A percentile compares a stretch with the other conserved stretches of the same genome.
phyloP scores from a whole-genome alignment of 1,140 invertebrate species.

The Argopecten irradians region DNA sequence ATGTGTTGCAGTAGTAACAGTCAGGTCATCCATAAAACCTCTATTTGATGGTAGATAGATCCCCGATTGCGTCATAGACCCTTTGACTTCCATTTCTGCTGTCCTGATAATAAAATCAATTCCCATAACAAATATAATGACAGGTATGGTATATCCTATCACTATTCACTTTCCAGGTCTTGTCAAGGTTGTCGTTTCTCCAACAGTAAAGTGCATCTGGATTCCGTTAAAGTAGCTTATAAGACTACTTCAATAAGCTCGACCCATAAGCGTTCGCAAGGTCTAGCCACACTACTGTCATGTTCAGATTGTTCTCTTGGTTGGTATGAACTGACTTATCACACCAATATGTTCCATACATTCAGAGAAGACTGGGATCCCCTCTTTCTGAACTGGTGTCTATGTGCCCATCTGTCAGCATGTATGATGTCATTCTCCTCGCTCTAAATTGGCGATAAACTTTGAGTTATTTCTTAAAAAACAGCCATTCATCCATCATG shows the following conservation, averaged over 20 bases:
- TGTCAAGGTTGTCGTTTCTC: slow-evolving; percentile 12
- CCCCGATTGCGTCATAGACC: not conserved
- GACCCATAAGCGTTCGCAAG: slow-evolving; percentile 44
- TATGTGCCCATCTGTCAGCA: slow-evolving; percentile 36
- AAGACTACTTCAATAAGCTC: not conserved
- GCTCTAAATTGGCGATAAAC: slow-evolving; percentile 33
- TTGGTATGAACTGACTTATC: slow-evolving; percentile 25
- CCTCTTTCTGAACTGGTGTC: slow-evolving; percentile 41
- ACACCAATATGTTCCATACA: slow-evolving; percentile 31
- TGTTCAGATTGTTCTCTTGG: not conserved
- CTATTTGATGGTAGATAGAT: not conserved
- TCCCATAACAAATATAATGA: not conserved
- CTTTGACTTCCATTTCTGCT: not conserved
- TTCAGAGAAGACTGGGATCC: slow-evolving; percentile 31
- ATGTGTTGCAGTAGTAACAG: not conserved
- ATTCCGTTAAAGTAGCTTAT: slow-evolving; percentile 26
- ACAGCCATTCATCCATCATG: too few relatives aligned
- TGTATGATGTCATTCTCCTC: slow-evolving; percentile 41
- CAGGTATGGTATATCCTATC: not conserved
- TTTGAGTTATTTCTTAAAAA: too few relatives aligned
- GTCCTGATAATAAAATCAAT: not conserved
- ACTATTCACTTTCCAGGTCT: not conserved
- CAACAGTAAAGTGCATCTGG: not conserved
- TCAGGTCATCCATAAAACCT: slow-evolving; percentile 28
- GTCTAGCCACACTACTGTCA: slow-evolving; percentile 35